A percentile compares a stretch with the other conserved stretches of the same genome.
Conservation (phyloP, 2,113 vertebrate genomes). For the Rhinogobius similis region DNA sequence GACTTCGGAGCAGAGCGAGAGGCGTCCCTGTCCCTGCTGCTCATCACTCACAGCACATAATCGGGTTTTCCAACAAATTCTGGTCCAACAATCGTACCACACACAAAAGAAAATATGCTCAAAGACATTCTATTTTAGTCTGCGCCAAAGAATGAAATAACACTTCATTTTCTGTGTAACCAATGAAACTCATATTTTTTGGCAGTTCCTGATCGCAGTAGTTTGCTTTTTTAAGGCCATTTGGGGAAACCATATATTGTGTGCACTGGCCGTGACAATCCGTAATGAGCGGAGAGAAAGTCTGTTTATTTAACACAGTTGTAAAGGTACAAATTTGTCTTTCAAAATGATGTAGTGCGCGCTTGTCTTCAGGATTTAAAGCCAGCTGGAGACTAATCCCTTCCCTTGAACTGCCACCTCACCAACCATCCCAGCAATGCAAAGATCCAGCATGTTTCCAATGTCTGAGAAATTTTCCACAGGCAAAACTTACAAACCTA, state of each 20-base stretch:
- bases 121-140: conserved; percentile 62
- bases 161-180: conserved; percentile 63
- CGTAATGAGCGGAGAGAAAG: conserved; percentile 14
- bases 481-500: neutral
- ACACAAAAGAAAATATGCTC: conserved; percentile 67
- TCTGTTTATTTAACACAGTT: conserved; percentile 24
- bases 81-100: conserved; percentile 56
- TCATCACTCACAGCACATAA: conserved; percentile 47
- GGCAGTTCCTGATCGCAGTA: conserved; percentile 46
- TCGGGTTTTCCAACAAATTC: conserved; percentile 55
- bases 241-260: conserved; percentile 46
- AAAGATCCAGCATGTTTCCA: conserved; percentile 9
- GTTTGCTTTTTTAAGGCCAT: conserved; percentile 59
- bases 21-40: conserved; percentile 52
- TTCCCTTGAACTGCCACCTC: conserved; percentile 43
- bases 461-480: conserved; percentile 21
- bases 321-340: conserved; percentile 63
- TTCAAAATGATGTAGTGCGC: conserved; percentile 49
- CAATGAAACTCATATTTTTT: conserved; percentile 56
- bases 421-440: conserved; percentile 35
- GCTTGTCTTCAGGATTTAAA: conserved; percentile 41
- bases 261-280: conserved; percentile 31
- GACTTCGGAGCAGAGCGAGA: conserved; percentile 21
- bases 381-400: conserved; percentile 51
- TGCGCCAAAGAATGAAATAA: conserved; percentile 56